phyloP scores from a whole-genome alignment of 2,113 vertebrate species.

The Eira barbara region DNA sequence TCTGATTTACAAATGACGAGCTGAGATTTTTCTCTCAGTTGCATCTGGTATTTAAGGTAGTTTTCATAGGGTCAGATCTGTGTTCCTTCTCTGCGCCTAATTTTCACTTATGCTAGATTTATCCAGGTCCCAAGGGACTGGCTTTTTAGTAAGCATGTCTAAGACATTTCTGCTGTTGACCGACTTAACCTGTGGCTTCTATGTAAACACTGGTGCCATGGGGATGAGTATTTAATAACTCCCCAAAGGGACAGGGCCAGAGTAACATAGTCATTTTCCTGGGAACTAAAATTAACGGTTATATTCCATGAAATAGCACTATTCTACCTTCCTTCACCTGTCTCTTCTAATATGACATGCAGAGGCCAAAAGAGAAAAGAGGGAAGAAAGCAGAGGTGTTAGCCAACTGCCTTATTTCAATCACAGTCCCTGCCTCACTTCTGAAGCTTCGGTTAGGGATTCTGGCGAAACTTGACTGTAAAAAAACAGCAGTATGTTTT shows the following conservation, averaged over 20 bases:
- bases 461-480: slow-evolving; percentile 15
- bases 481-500: background rate
- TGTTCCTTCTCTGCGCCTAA: background rate
- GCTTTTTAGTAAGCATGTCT: slow-evolving; percentile 80
- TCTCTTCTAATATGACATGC: slow-evolving; percentile 71
- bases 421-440: background rate
- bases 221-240: slow-evolving; percentile 82
- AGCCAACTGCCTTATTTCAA: slow-evolving; percentile 70
- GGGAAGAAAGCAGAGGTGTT: background rate
- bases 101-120: slow-evolving; percentile 76
- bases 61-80: slow-evolving; percentile 57
- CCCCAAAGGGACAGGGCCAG: slow-evolving; percentile 69
- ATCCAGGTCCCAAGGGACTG: slow-evolving; percentile 71
- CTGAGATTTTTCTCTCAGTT: slow-evolving; percentile 45
- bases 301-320: slow-evolving; percentile 64
- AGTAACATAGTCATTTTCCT: slow-evolving; percentile 74
- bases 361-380: slow-evolving; percentile 45
- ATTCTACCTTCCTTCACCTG: slow-evolving; percentile 81
- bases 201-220: slow-evolving; percentile 82
- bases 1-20: slow-evolving; percentile 64
- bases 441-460: slow-evolving; percentile 16
- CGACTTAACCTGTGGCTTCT: slow-evolving; percentile 81
- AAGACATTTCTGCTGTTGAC: slow-evolving; percentile 77
- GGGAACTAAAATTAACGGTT: slow-evolving; percentile 73
- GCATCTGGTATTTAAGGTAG: slow-evolving; percentile 45